Evolutionary conservation across 2,888 invertebrate genomes (phyloP).

Genomic region (Ichneumon xanthorius): DNA sequence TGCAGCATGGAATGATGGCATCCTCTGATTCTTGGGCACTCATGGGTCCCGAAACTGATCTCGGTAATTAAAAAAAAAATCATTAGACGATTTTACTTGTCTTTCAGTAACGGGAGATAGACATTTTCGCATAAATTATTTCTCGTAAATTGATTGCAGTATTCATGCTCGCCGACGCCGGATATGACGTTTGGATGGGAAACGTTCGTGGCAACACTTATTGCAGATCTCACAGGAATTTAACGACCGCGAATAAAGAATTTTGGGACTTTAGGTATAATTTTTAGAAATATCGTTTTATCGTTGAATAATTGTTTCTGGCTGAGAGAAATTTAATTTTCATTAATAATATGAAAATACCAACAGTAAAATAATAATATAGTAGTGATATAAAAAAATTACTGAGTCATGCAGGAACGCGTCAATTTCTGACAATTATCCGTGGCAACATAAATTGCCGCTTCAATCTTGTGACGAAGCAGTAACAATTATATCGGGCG

Average conservation of each 20-base stretch:
- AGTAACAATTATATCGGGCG: neutral
- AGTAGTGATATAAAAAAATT: too few relatives aligned
- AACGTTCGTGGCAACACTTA: constrained; percentile 86
- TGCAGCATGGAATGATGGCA: constrained; percentile 77
- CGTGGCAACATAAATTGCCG: neutral
- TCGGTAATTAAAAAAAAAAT: constrained; percentile 73
- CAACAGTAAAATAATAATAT: too few relatives aligned
- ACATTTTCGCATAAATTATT: neutral
- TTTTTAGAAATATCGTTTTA: neutral
- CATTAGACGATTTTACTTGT: neutral
- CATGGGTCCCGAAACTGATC: constrained; percentile 76
- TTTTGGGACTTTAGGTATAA: constrained; percentile 87
- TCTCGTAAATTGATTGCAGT: constrained; percentile 80
- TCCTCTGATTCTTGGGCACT: constrained; percentile 81
- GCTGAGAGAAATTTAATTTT: neutral
- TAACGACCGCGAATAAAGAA: constrained; percentile 83
- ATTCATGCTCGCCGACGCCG: constrained; percentile 86
- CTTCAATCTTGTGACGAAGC: neutral
- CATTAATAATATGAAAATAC: neutral
- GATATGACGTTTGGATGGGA: constrained; percentile 88
- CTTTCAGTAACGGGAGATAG: neutral
- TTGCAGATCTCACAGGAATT: constrained; percentile 83
- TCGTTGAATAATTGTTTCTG: neutral
- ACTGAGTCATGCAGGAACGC: neutral
- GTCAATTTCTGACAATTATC: neutral